Percentiles rank a stretch among this genome's conserved stretches.
These are phyloP conservation scores for Rhinogobius similis DNA, from an alignment of 2,113 vertebrate genomes.

Conservation along the genomic window DNA sequence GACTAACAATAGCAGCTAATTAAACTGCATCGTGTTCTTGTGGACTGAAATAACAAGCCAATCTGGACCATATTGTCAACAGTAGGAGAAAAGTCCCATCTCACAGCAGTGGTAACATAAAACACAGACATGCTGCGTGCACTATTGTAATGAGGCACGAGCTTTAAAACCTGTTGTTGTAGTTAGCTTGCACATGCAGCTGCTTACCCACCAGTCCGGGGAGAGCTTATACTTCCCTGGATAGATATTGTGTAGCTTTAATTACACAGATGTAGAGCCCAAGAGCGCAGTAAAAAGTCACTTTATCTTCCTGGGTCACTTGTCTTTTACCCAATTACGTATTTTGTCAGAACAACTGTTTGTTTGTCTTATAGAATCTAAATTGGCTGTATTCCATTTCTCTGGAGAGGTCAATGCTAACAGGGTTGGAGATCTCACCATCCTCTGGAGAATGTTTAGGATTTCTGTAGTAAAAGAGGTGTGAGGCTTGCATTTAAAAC, in stretches of 20 bases:
- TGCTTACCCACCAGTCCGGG: constrained; percentile 17
- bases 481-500: constrained; percentile 37
- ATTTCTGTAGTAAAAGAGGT: constrained; percentile 20
- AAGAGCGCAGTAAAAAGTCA: constrained; percentile 25
- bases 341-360: constrained; percentile 56
- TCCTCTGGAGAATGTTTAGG: constrained; percentile 35
- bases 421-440: constrained; percentile 56
- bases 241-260: constrained; percentile 50
- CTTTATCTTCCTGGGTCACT: constrained; percentile 53
- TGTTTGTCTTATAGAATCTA: no score
- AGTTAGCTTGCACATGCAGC: constrained; percentile 8
- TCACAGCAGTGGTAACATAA: not conserved
- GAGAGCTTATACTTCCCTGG: constrained; percentile 35
- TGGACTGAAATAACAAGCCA: constrained; percentile 7
- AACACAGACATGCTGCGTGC: constrained; percentile 1
- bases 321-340: constrained; percentile 53
- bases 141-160: constrained; percentile 20
- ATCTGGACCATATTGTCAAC: constrained; percentile 3
- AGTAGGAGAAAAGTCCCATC: constrained; percentile 25
- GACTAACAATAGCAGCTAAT: not conserved
- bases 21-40: not conserved
- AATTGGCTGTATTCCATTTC: no score
- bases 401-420: constrained; percentile 42
- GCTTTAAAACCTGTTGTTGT: constrained; percentile 6
- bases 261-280: constrained; percentile 55